Conservation (phyloP, 2,888 invertebrate genomes). For the Chorisops tibialis region DNA sequence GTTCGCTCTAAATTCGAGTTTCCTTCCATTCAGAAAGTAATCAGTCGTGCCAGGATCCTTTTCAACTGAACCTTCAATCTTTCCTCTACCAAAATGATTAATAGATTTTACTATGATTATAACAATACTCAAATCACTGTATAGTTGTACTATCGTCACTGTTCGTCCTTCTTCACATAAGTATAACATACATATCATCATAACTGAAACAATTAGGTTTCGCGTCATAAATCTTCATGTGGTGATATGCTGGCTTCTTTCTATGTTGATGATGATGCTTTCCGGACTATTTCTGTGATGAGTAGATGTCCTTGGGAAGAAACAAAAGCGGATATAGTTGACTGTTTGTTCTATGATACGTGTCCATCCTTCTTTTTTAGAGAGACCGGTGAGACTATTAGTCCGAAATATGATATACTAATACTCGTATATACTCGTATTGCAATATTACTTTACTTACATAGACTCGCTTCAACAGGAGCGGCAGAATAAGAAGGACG, state of each 20-base stretch:
- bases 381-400: no score
- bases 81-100: background rate
- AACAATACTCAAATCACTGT: constrained; percentile 22
- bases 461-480: background rate
- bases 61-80: background rate
- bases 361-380: no score
- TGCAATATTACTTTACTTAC: background rate
- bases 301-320: no score
- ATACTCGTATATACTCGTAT: no score
- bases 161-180: background rate
- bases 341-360: no score
- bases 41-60: constrained; percentile 18
- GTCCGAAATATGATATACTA: no score
- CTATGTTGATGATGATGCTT: no score
- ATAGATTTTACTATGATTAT: constrained; percentile 11
- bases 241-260: no score
- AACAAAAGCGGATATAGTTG: no score
- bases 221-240: constrained; percentile 11
- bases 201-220: constrained; percentile 18
- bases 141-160: constrained; percentile 15
- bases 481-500: no score
- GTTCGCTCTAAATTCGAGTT: constrained; percentile 17
- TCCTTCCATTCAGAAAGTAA: constrained; percentile 16
- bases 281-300: no score
- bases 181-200: constrained; percentile 22